Evolutionary conservation across 2,113 vertebrate species (phyloP).

Genomic region (Tichodroma muraria): DNA sequence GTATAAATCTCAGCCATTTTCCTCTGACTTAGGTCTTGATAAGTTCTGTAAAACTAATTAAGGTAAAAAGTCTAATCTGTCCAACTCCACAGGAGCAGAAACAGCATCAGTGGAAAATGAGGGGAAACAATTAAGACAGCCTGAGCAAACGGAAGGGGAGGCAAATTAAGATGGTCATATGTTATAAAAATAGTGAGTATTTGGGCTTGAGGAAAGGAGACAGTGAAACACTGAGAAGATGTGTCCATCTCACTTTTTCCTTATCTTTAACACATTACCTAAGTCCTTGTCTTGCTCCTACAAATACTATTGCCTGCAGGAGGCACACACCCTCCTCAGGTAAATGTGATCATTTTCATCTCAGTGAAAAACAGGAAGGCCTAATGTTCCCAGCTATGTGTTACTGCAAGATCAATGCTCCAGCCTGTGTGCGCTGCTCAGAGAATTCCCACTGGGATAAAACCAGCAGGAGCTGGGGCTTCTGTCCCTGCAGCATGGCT

Average conservation of each 20-base stretch:
- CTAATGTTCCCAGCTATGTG: accelerated
- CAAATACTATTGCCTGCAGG: background rate
- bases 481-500: background rate
- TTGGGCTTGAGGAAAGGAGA: background rate
- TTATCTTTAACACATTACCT: background rate
- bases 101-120: background rate
- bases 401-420: background rate
- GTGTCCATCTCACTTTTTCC: background rate
- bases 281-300: background rate
- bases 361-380: background rate
- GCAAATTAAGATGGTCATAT: background rate
- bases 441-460: background rate
- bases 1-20: background rate
- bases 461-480: background rate
- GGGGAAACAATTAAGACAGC: background rate
- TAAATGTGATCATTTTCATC: background rate
- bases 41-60: background rate
- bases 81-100: background rate
- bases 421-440: background rate
- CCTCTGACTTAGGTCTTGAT: background rate
- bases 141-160: background rate
- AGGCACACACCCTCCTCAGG: background rate
- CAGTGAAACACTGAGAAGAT: background rate
- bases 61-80: background rate
- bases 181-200: background rate